These are phyloP conservation scores for Rhagoletis zephyria DNA, from an alignment of 1,140 invertebrate genomes.

Conservation along the genomic window DNA sequence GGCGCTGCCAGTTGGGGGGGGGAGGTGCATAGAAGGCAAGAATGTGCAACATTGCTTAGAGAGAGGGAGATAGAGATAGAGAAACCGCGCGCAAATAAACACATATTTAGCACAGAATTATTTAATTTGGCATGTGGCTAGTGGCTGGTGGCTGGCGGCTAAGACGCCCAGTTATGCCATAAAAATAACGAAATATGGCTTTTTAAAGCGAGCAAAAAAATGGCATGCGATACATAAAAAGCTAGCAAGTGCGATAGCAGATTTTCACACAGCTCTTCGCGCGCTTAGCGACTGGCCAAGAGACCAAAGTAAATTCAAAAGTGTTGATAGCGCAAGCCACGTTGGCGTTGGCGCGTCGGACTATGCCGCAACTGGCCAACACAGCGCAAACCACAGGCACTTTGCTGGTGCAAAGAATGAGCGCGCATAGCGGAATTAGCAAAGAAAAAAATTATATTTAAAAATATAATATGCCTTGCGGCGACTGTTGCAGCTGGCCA, in stretches of 20 bases:
- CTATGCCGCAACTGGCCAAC: not conserved
- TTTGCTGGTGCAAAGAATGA: not conserved
- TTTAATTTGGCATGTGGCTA: not conserved
- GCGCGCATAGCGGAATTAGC: not conserved
- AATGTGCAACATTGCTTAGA: not conserved
- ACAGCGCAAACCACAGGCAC: not conserved
- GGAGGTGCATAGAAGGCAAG: not conserved
- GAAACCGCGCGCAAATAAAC: not conserved
- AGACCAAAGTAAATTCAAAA: not conserved
- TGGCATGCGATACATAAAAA: not conserved
- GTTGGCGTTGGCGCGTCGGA: too few relatives aligned
- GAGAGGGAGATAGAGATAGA: not conserved
- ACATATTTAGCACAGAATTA: not conserved
- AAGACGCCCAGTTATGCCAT: not conserved
- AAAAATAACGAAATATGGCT: not conserved
- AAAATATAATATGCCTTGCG: not conserved
- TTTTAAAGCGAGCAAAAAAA: not conserved
- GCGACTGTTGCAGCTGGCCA: not conserved
- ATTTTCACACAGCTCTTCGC: not conserved
- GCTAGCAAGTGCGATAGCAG: not conserved
- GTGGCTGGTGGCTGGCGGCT: not conserved
- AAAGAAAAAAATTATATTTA: not conserved
- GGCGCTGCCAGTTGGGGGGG: not conserved
- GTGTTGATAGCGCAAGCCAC: conserved; percentile 14
- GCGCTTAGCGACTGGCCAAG: not conserved